Conservation (phyloP, 2,888 invertebrate genomes). For the Willowsia nigromaculata region DNA sequence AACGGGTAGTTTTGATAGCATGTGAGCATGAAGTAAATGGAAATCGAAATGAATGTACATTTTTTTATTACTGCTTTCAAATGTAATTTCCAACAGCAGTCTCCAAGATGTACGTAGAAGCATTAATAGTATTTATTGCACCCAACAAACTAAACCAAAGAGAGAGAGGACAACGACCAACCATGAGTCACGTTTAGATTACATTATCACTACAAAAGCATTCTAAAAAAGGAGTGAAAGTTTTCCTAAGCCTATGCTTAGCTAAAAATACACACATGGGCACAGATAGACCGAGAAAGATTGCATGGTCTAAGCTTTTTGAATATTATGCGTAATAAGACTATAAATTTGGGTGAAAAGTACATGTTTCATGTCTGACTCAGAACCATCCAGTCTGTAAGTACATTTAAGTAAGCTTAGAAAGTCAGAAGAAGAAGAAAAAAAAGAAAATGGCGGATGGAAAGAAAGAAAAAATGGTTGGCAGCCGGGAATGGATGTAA, state of each 20-base stretch:
- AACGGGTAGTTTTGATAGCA: background rate
- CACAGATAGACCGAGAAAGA: background rate
- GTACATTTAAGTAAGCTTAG: background rate
- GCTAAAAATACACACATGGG: background rate
- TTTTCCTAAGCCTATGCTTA: background rate
- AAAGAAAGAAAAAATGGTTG: background rate
- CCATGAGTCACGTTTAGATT: background rate
- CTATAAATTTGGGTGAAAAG: background rate
- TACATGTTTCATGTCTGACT: background rate
- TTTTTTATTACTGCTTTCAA: background rate
- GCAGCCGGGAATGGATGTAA: constrained; percentile 1
- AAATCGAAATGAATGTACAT: background rate
- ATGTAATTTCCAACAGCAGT: constrained; percentile 12
- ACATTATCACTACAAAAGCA: background rate
- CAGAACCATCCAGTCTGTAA: background rate
- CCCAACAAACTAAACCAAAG: background rate
- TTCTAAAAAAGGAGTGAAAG: background rate
- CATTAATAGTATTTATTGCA: constrained; percentile 20
- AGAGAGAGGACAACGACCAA: background rate
- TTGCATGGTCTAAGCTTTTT: background rate
- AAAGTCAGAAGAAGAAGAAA: background rate
- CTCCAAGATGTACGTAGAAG: background rate
- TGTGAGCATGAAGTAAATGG: background rate
- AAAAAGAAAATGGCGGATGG: background rate
- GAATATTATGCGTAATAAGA: constrained; percentile 19